These are phyloP conservation scores for Scarus forsteni DNA, from an alignment of 2,797 vertebrate species.

Conservation along the genomic window DNA sequence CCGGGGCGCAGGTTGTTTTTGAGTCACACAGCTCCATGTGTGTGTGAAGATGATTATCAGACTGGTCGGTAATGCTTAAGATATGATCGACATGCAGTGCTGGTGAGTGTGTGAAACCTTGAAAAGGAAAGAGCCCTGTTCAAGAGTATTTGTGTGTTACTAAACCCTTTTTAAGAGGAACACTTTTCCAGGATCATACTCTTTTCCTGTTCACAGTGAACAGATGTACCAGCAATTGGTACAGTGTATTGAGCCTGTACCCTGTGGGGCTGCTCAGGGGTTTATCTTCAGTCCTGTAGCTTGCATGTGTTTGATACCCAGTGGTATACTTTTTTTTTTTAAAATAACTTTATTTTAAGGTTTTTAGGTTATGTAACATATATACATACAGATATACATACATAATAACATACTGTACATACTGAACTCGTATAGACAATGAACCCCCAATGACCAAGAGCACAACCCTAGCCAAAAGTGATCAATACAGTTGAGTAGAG, in stretches of 20 bases:
- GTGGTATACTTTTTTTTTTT: background rate
- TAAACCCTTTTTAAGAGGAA: constrained; percentile 23
- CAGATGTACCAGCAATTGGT: constrained; percentile 24
- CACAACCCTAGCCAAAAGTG: too few relatives aligned
- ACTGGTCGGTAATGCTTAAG: constrained; percentile 78
- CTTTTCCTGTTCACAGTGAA: constrained; percentile 41
- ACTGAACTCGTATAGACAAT: too few relatives aligned
- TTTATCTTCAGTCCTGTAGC: too few relatives aligned
- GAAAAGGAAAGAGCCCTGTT: constrained; percentile 58
- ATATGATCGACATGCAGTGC: constrained; percentile 75
- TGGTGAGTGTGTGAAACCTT: constrained; percentile 73
- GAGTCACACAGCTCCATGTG: constrained; percentile 62
- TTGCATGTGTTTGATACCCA: constrained; percentile 12
- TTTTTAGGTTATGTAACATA: too few relatives aligned
- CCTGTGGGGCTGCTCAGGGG: constrained; percentile 15
- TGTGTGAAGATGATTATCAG: constrained; percentile 74
- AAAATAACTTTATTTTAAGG: too few relatives aligned
- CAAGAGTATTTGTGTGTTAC: constrained; percentile 20
- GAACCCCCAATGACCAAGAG: too few relatives aligned
- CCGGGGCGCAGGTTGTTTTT: constrained; percentile 75
- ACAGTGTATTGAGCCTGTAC: constrained; percentile 4
- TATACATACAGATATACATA: too few relatives aligned
- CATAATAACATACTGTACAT: too few relatives aligned
- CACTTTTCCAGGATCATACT: constrained; percentile 37
- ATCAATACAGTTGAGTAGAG: too few relatives aligned